These are phyloP conservation scores for Heterochromis multidens DNA, from an alignment of 2,113 vertebrate genomes.

Conservation along the genomic window DNA sequence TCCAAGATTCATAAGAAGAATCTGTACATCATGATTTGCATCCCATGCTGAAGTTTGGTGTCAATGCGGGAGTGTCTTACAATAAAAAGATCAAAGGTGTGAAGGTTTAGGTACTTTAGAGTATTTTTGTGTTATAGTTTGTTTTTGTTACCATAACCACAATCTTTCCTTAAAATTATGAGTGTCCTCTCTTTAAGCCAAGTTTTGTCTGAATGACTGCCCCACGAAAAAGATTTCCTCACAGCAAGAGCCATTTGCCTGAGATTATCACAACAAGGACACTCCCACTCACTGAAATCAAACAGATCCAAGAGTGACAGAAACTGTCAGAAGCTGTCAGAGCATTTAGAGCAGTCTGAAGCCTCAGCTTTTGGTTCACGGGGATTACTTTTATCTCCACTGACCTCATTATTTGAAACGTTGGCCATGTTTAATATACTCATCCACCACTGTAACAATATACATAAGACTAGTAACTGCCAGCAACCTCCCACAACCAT, in stretches of 20 bases:
- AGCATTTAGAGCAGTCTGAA: background rate
- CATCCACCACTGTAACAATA: background rate
- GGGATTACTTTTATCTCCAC: background rate
- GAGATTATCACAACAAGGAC: background rate
- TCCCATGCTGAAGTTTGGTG: background rate
- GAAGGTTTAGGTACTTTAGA: background rate
- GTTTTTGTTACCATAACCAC: background rate
- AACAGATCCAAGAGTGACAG: background rate
- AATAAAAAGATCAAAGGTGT: background rate
- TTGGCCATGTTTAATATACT: background rate
- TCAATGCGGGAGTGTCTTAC: background rate
- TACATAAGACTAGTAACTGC: too few species aligned
- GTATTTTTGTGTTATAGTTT: background rate
- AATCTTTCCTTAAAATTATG: background rate
- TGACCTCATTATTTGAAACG: background rate
- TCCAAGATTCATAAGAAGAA: background rate
- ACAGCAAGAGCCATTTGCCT: background rate
- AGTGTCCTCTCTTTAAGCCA: background rate
- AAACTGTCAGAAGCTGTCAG: background rate
- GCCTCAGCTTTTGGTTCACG: background rate
- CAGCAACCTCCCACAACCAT: background rate
- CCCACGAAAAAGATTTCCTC: rapidly evolving
- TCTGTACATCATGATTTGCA: background rate
- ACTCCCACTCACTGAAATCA: background rate
- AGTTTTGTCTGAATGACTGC: background rate